Evolutionary conservation across 2,797 vertebrate species (phyloP).

Genomic region (Rallus crepitans): DNA sequence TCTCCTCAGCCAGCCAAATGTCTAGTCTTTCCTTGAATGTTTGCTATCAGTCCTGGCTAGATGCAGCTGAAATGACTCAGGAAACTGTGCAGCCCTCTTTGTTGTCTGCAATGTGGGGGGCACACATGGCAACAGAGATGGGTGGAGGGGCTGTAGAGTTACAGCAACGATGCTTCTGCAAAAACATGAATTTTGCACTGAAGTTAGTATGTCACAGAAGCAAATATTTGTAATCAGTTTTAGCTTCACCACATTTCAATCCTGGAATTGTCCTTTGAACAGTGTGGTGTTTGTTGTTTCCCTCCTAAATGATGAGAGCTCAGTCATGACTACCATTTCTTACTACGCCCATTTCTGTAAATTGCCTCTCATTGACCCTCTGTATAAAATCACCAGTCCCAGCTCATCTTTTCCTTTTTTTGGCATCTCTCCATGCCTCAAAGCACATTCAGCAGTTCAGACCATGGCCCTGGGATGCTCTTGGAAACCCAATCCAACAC

Average conservation of each 20-base stretch:
- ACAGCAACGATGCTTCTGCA: rapidly evolving
- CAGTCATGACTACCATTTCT: not conserved
- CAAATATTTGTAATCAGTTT: not conserved
- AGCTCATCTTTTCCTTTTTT: not conserved
- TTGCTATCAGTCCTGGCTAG: not conserved
- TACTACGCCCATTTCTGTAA: not conserved
- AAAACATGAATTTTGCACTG: not conserved
- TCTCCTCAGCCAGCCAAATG: not conserved
- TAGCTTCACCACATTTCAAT: not conserved
- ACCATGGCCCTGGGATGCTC: not conserved
- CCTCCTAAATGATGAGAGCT: not conserved
- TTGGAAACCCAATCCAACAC: not conserved
- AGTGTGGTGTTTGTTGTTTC: not conserved
- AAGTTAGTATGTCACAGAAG: not conserved
- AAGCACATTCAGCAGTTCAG: not conserved
- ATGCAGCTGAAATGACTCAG: not conserved
- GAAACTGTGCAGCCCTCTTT: not conserved
- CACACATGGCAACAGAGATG: not conserved
- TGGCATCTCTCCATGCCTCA: not conserved
- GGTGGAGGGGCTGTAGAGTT: rapidly evolving
- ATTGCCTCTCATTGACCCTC: not conserved
- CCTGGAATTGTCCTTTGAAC: not conserved
- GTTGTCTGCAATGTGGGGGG: rapidly evolving
- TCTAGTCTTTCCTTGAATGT: not conserved
- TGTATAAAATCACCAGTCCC: not conserved